phyloP scores from a whole-genome alignment of 2,797 vertebrate genomes.

The Taeniopygia guttata region DNA sequence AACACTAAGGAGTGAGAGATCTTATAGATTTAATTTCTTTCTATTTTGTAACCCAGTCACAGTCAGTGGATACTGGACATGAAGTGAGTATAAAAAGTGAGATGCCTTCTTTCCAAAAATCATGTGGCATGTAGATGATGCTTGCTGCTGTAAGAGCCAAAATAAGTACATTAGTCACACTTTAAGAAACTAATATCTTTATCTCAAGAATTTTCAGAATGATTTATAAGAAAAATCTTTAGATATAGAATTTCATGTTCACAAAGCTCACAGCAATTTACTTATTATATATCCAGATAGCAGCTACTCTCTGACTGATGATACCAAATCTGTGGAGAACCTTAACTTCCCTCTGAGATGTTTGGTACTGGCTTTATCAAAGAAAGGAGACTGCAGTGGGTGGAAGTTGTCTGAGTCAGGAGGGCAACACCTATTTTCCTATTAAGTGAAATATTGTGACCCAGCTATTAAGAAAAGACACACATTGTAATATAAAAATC shows the following conservation, averaged over 20 bases:
- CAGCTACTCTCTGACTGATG: neutral
- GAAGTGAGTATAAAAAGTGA: neutral
- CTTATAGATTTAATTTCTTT: neutral
- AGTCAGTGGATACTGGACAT: neutral
- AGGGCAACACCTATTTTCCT: neutral
- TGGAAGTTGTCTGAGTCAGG: neutral
- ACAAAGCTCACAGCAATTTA: neutral
- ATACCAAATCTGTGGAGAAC: neutral
- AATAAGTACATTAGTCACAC: neutral
- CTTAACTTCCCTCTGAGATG: neutral
- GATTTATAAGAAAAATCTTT: neutral
- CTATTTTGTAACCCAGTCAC: neutral
- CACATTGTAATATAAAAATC: neutral
- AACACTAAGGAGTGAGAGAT: neutral
- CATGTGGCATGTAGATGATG: neutral
- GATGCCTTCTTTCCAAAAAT: neutral
- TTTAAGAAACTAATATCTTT: neutral
- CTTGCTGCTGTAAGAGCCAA: neutral
- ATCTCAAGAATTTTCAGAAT: neutral
- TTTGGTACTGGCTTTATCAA: neutral
- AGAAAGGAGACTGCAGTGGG: neutral
- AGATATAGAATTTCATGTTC: neutral
- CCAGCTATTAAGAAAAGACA: neutral
- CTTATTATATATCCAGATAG: neutral
- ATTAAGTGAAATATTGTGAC: neutral